Evolutionary conservation across 1,140 invertebrate species (phyloP).

Genomic region (Calliopsis andreniformis): DNA sequence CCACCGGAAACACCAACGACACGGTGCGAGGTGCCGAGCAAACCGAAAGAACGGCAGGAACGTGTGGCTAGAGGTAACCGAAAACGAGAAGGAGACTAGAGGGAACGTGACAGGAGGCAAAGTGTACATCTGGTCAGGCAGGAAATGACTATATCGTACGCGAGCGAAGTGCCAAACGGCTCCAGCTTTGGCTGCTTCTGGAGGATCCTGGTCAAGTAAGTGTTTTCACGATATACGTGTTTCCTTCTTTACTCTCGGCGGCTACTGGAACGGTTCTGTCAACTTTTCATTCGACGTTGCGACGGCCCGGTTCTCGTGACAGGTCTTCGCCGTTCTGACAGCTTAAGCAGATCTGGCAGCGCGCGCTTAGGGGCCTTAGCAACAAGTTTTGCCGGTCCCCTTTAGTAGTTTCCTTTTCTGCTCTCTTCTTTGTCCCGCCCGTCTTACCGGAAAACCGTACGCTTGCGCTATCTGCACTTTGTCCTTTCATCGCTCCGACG

Average conservation of each 20-base stretch:
- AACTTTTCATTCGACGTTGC: background rate
- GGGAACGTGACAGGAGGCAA: conserved; percentile 46
- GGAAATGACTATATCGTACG: conserved; percentile 93
- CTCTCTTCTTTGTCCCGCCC: background rate
- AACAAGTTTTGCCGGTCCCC: conserved; percentile 37
- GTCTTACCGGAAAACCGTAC: background rate
- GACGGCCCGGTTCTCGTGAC: conserved; percentile 1
- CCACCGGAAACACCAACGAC: conserved; percentile 56
- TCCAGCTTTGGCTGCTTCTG: conserved; percentile 95
- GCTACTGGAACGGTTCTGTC: background rate
- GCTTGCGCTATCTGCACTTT: conserved; percentile 27
- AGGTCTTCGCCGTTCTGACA: conserved; percentile 25
- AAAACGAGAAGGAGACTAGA: background rate
- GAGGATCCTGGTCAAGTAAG: conserved; percentile 92
- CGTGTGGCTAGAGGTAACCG: background rate
- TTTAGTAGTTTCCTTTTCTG: background rate
- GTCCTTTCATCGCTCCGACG: conserved; percentile 2
- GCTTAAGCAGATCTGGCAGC: conserved; percentile 15
- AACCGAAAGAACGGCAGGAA: background rate
- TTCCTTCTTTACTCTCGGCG: background rate
- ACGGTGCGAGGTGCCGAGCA: conserved; percentile 49
- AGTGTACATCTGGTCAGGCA: conserved; percentile 55
- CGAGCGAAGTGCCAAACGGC: conserved; percentile 92
- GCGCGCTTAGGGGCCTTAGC: conserved; percentile 36
- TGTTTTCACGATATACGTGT: conserved; percentile 59